These are phyloP conservation scores for Lontra canadensis DNA, from an alignment of 2,113 vertebrate species.

Conservation along the genomic window DNA sequence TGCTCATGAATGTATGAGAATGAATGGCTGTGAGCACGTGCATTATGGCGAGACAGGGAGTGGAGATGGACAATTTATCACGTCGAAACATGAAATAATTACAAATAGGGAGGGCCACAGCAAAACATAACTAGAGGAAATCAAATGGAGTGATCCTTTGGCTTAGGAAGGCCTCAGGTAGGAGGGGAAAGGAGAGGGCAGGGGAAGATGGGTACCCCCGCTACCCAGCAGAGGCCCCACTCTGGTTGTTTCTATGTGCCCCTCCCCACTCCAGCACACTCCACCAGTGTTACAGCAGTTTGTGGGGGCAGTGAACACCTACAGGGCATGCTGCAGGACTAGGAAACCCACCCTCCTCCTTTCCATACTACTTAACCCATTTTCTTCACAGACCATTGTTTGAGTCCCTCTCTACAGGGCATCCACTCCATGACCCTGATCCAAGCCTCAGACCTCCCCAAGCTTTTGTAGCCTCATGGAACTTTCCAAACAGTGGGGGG, in stretches of 20 bases:
- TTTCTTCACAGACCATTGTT: neutral
- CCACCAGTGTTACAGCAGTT: neutral
- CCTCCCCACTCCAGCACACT: neutral
- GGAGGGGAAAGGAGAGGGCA: neutral
- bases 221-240: neutral
- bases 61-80: neutral
- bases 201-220: neutral
- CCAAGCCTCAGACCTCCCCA: neutral
- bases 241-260: neutral
- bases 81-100: neutral
- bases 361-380: neutral
- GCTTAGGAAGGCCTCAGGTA: neutral
- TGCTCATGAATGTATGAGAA: no score
- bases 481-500: neutral
- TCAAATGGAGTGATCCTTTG: neutral
- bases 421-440: neutral
- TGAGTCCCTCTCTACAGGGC: neutral
- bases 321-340: neutral
- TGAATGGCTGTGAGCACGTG: neutral
- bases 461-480: neutral
- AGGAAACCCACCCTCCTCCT: neutral
- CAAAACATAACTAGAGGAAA: neutral
- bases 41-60: neutral
- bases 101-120: neutral
- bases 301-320: neutral